Conservation (phyloP, 2,797 vertebrate genomes). For the Spheniscus humboldti region DNA sequence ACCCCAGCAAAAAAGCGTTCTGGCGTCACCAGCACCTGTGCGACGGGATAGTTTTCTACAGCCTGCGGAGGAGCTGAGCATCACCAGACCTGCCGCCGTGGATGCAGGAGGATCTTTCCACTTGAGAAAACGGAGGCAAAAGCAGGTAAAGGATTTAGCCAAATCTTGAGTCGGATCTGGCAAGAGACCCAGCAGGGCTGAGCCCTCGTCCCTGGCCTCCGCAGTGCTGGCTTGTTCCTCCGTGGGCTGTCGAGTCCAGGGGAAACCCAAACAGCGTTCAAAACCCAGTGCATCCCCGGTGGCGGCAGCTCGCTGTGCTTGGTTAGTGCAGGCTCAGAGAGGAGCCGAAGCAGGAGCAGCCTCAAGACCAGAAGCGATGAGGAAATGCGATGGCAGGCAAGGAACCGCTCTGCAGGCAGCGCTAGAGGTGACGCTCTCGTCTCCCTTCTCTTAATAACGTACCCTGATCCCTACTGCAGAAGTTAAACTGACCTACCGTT, state of each 20-base stretch:
- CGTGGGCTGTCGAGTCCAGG: accelerated
- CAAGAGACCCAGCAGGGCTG: not conserved
- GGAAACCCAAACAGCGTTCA: no score
- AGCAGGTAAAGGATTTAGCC: not conserved
- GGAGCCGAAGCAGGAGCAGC: not conserved
- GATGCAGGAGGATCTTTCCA: not conserved
- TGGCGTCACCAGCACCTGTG: not conserved
- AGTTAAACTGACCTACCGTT: not conserved
- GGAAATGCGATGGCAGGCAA: not conserved
- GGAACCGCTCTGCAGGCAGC: not conserved
- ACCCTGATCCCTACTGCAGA: not conserved
- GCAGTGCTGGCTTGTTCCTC: not conserved
- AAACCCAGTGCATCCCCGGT: accelerated
- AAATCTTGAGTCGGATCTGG: not conserved
- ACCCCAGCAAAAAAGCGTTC: accelerated
- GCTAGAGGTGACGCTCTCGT: accelerated
- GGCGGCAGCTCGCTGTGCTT: not conserved
- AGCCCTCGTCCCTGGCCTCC: not conserved
- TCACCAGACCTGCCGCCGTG: accelerated
- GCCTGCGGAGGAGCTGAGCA: accelerated
- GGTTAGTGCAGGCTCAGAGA: accelerated
- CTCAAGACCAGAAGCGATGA: not conserved
- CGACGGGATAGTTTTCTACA: not conserved
- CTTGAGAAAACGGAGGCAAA: not conserved
- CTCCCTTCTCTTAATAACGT: not conserved